Base-by-base conservation (phyloP, 1,140 invertebrate species). In the Adoxophyes honmai region DNA sequence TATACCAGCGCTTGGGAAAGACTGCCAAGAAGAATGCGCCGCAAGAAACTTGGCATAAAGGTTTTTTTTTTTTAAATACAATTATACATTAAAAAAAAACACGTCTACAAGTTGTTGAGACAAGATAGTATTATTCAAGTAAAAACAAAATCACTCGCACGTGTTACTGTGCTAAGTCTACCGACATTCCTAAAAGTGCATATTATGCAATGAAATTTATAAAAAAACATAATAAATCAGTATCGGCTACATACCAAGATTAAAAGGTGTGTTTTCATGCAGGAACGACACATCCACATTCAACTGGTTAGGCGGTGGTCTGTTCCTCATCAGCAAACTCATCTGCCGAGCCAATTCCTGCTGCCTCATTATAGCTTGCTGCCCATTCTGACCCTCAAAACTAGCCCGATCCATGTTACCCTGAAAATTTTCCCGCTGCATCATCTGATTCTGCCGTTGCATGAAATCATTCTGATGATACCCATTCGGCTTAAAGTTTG, bases 221-320 rank as follows among this genome's bases (percentile, higher is more conserved):
- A 38, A 59, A 59, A 34, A 57, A 38, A 59, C 33, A 53, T 16
- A 28, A 34, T 55, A 44, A 34, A 37, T 18, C 11, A 16, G n/a
- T n/a, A n/a, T n/a, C n/a, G n/a, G n/a, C n/a, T n/a, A 68, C 79
- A 77, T 44, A 87, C 84, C 84, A 38, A 86, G 65, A 68, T 84
- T 87, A 54, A 78, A 82, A 18, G 79, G 79, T 37, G 77, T 66
- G 52, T 84, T 87, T 36, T 88, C 85, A 36, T 86, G 85, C 34
- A 88, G 51, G 55, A 86, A 88, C 3, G 73, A 80, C 0, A 88
- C 85, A 52, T 86, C 85, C 0, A 88, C 82, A 37, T 88, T 88
- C 34, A 88, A 62, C 11, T 70, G 85, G 54, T 80, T 88, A 0
- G 82, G 82, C 9, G 85, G 81, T 8, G 81, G 82, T 52, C 81